Base-by-base conservation (phyloP, 2,113 vertebrate species). In the Dicerorhinus sumatrensis region DNA sequence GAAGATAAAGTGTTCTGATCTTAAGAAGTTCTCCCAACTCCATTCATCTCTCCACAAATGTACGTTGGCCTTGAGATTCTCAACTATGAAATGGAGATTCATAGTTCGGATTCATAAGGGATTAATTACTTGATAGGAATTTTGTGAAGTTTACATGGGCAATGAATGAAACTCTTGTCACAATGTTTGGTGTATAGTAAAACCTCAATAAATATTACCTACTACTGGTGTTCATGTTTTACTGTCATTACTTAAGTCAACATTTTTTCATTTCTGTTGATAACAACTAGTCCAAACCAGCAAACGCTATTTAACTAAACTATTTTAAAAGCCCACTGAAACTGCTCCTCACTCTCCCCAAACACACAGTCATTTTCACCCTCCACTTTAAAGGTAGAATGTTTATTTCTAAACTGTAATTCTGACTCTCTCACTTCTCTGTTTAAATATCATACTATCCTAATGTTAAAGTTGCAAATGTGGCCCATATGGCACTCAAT, bases 361-460 rank as follows among this genome's bases (percentile, higher is more conserved):
- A 65, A n/a, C 10, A 80, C 10, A 56, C 17, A 60, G 58, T 4
- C 8, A 42, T 33, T 93, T 88, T 90, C 27, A n/a, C 3, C 17
- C 3, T 73, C 0, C 46, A 42, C 20, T 77, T 90, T 93, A 12
- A 48, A 58, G 21, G 23, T 25, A 75, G 16, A 60, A 58, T 36
- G 12, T 46, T 76, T 89, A 65, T 72, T 95, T 93, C 73, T 60
- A 65, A 85, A 89, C 54, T 92, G 5, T 7, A 94, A 67, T 60
- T 81, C 13, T 56, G 25, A 77, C 29, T 82, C 6, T 72, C 31
- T 65, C 27, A 48, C 6, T 63, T 51, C 16, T 96, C 17, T 85
- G 16, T 58, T 94, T 58, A 39, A 89, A 0, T 14, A 31, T 76
- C 5, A 27, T n/a, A 21, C 0, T 51, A n/a, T 42, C 63, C 31